Evolutionary conservation across 2,113 vertebrate genomes (phyloP), one percentile per base, ranked within the genome.

Genomic region (Pangasianodon gigas): DNA sequence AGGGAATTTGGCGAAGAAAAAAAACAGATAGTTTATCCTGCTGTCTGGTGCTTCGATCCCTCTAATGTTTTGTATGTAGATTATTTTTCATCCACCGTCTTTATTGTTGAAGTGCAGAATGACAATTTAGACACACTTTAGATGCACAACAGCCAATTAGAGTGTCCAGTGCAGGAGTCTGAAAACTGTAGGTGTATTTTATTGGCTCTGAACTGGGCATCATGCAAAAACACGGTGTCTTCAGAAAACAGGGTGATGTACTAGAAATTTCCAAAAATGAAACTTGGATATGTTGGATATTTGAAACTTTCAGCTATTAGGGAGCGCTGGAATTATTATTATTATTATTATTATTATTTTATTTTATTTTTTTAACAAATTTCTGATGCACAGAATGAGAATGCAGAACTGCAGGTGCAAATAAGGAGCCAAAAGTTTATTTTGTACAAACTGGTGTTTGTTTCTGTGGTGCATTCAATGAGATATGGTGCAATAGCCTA

Each of bases 61-160:
- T 80, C 77, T 29, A 81, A 19, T 81, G 79, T 81, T 81, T 52
- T 48, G 48, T 18, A 54, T 81, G 48, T 8, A 81, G 79, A 81
- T 81, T 52, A 9, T 52, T 80, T 51, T 54, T 52, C 29, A n/a
- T 81, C 26, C 14, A 0, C 51, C 14, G 48, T 54, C 26, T 81
- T 52, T 2, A 81, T 52, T n/a, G 46, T 81, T 0, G 14, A 75
- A 75, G 74, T 5, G 19, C 74, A 46, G 74, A 46, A 75, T 46
- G 74, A 75, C 18, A 44, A 44, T 75, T 75, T 10, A 24, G 74
- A 51, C 11, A 18, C 26, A 52, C 14, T n/a, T 52, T 52, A 6
- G 4, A 13, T 29, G 29, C 77, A 81, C 48, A 8, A n/a, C 77
- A 52, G 77, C 77, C 29, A 81, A 52, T 81, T 81, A 32, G 4